These are phyloP conservation scores for Chunga burmeisteri DNA, from an alignment of 2,113 vertebrate genomes.

Conservation along the genomic window DNA sequence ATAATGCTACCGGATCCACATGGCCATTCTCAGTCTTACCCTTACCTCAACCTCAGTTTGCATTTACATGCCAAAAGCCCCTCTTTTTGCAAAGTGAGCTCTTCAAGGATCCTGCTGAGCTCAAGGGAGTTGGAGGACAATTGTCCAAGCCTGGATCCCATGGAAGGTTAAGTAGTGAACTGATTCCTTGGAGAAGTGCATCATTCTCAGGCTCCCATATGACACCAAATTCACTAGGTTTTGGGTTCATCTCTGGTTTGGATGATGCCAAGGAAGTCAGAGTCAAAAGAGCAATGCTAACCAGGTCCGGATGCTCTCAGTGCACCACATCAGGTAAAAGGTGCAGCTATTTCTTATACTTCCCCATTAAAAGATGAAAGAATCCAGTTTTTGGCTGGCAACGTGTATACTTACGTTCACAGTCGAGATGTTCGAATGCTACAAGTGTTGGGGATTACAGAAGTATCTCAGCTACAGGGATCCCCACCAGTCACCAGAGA, in stretches of 20 bases:
- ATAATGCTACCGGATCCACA: neutral
- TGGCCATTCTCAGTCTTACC: rapidly evolving
- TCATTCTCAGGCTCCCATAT: rapidly evolving
- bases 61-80: rapidly evolving
- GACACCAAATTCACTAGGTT: neutral
- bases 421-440: neutral
- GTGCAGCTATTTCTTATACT: neutral
- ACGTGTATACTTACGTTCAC: rapidly evolving
- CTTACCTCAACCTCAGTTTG: neutral
- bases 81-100: neutral
- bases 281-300: neutral
- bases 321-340: rapidly evolving
- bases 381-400: neutral
- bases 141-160: neutral
- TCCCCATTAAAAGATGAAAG: neutral
- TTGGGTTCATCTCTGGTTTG: neutral
- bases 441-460: neutral
- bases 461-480: neutral
- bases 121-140: neutral
- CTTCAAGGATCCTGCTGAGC: neutral
- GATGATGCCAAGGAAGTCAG: neutral
- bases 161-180: too few species aligned
- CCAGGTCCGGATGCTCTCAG: neutral
- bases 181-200: neutral
- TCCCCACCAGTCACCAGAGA: neutral